Conservation (phyloP, 2,797 vertebrate genomes). For the Chiroxiphia lanceolata region DNA sequence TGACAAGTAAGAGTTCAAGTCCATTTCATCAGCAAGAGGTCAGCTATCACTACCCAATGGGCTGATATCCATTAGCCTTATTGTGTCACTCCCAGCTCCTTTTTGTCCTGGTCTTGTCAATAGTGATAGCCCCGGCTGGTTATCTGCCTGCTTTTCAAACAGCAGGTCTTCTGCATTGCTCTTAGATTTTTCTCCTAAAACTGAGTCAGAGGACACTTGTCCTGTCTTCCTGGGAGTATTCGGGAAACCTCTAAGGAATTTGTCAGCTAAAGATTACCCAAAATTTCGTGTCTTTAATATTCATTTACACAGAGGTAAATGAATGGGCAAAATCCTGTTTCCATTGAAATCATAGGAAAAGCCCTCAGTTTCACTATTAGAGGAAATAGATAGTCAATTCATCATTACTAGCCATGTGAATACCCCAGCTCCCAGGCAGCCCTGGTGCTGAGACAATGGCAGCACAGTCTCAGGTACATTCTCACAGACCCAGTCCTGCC, state of each 20-base stretch:
- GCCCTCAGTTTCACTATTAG: background rate
- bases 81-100: background rate
- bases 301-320: background rate
- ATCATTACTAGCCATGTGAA: background rate
- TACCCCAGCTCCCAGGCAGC: background rate
- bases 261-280: background rate
- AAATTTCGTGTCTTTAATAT: background rate
- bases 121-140: background rate
- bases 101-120: background rate
- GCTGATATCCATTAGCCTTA: background rate
- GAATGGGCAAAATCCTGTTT: background rate
- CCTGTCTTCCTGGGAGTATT: background rate
- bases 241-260: background rate
- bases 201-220: background rate
- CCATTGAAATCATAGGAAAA: background rate
- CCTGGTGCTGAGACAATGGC: background rate
- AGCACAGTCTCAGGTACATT: background rate
- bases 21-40: background rate
- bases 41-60: background rate
- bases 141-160: background rate
- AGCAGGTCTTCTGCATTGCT: background rate
- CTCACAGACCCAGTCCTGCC: accelerated
- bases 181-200: background rate
- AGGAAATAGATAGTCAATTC: background rate
- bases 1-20: background rate